These are phyloP conservation scores for Acanthosepion pharaonis DNA, from an alignment of 2,888 invertebrate genomes.

Conservation along the genomic window DNA sequence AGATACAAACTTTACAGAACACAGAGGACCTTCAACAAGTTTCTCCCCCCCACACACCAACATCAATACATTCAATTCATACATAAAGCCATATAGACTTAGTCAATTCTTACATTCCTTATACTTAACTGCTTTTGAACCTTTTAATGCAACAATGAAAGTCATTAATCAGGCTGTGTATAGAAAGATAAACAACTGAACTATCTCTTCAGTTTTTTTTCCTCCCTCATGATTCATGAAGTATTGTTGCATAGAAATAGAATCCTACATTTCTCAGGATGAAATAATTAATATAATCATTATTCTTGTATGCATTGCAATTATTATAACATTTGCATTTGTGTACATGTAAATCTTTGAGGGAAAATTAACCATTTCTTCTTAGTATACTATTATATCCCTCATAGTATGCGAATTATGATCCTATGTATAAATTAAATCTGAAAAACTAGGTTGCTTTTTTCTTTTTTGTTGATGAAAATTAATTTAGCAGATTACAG, in stretches of 20 bases:
- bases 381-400: too few species aligned
- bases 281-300: neutral
- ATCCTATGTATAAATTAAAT: too few species aligned
- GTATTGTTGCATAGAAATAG: neutral
- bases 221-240: neutral
- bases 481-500: too few species aligned
- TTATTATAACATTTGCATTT: neutral
- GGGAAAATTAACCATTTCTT: neutral
- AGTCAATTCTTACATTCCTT: neutral
- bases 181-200: too few species aligned
- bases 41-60: neutral
- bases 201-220: neutral
- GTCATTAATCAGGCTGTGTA: neutral
- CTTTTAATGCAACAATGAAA: neutral
- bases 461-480: too few species aligned
- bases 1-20: neutral
- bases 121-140: neutral
- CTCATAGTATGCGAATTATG: too few species aligned
- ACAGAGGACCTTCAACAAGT: neutral
- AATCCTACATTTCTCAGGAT: neutral
- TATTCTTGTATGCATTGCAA: neutral
- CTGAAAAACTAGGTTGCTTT: too few species aligned
- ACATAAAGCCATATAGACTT: neutral
- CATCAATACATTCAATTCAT: neutral
- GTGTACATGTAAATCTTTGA: neutral